These are phyloP conservation scores for Quadriops clusia DNA, from an alignment of 2,888 invertebrate species.

Conservation along the genomic window DNA sequence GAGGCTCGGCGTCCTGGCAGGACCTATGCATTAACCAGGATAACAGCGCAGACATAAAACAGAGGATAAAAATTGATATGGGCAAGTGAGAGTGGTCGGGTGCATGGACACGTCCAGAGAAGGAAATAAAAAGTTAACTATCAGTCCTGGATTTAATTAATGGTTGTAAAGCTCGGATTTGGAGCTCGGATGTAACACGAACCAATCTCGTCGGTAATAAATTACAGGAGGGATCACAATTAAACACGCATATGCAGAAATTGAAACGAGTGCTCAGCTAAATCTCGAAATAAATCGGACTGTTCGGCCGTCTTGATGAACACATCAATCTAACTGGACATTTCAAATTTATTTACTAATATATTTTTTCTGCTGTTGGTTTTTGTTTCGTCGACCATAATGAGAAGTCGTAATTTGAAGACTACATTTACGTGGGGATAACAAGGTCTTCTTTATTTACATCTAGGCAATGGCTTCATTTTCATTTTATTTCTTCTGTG, in stretches of 20 bases:
- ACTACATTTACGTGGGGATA: too few relatives aligned
- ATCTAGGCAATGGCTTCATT: too few relatives aligned
- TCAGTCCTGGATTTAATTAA: conserved; percentile 32
- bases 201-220: conserved; percentile 32
- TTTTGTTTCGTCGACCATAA: too few relatives aligned
- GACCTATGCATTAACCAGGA: too few relatives aligned
- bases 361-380: too few relatives aligned
- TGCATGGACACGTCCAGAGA: conserved; percentile 15
- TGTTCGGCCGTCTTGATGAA: conserved; percentile 24
- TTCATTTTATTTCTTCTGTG: too few relatives aligned
- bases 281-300: conserved; percentile 30
- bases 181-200: conserved; percentile 26
- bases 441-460: too few relatives aligned
- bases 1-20: too few relatives aligned
- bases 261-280: conserved; percentile 28
- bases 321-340: conserved; percentile 25
- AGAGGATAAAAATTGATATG: conserved; percentile 6
- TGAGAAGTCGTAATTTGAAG: too few relatives aligned
- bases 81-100: too few relatives aligned
- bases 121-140: conserved; percentile 32
- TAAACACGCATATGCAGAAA: conserved; percentile 36
- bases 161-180: conserved; percentile 34
- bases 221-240: conserved; percentile 33
- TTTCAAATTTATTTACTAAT: too few relatives aligned
- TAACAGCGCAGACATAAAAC: too few relatives aligned